Conservation (phyloP, 2,797 vertebrate genomes). For the Hippoglossus hippoglossus region DNA sequence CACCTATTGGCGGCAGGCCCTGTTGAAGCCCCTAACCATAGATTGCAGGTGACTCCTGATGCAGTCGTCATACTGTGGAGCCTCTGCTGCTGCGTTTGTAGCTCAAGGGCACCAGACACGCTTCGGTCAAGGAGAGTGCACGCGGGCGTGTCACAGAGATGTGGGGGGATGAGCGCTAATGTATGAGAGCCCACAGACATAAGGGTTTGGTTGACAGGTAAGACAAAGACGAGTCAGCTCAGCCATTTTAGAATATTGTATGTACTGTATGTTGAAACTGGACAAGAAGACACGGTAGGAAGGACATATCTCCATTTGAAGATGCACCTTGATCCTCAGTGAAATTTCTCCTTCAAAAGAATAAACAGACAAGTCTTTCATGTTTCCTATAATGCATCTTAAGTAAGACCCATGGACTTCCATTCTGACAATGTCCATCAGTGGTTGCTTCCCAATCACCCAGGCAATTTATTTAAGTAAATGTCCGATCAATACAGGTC, state of each 20-base stretch:
- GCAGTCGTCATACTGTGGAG: conserved; percentile 42
- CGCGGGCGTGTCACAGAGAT: conserved; percentile 50
- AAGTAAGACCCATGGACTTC: conserved; percentile 17
- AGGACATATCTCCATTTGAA: neutral
- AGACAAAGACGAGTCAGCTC: conserved; percentile 24
- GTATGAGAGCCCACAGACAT: conserved; percentile 42
- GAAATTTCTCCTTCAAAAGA: neutral
- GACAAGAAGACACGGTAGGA: neutral
- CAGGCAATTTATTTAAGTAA: conserved; percentile 83
- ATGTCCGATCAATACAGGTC: conserved; percentile 80
- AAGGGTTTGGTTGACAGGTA: conserved; percentile 37
- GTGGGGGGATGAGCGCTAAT: conserved; percentile 46
- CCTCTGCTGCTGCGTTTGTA: conserved; percentile 31
- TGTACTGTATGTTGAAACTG: neutral
- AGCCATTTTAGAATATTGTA: neutral
- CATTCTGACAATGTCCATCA: conserved; percentile 51
- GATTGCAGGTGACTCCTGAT: conserved; percentile 69
- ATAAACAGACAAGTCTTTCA: neutral
- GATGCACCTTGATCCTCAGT: neutral
- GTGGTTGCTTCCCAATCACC: conserved; percentile 68
- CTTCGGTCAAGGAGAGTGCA: conserved; percentile 72
- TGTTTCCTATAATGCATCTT: conserved; percentile 1
- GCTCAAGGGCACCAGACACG: conserved; percentile 78
- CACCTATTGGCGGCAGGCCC: conserved; percentile 66
- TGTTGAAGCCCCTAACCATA: conserved; percentile 60